Evolutionary conservation across 2,888 invertebrate species (phyloP).

Genomic region (Leptogaster cylindrica): DNA sequence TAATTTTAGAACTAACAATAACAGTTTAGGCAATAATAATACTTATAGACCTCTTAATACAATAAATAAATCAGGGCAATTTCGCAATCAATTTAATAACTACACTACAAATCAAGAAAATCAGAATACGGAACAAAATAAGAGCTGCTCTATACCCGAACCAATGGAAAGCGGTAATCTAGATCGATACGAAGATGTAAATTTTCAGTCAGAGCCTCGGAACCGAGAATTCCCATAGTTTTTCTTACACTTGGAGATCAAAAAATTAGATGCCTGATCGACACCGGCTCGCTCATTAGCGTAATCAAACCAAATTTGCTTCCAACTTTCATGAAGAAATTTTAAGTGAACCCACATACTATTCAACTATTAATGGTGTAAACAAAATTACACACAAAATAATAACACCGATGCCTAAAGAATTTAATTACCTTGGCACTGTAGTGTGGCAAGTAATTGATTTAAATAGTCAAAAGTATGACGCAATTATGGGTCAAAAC

Average conservation of each 20-base stretch:
- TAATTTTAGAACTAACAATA: neutral
- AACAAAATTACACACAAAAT: slow-evolving; percentile 44
- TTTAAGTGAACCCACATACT: slow-evolving; percentile 22
- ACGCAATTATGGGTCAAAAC: slow-evolving; percentile 18
- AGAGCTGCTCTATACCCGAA: slow-evolving; percentile 4
- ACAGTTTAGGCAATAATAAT: slow-evolving; percentile 3
- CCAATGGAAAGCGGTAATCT: slow-evolving; percentile 25
- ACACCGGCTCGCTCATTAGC: slow-evolving; percentile 11
- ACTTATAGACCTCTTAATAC: no score
- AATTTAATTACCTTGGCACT: slow-evolving; percentile 42
- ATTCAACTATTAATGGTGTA: slow-evolving; percentile 43
- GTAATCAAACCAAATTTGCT: slow-evolving; percentile 21
- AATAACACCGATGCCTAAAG: slow-evolving; percentile 42
- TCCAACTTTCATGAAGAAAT: neutral
- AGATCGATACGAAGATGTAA: slow-evolving; percentile 14
- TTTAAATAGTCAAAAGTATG: slow-evolving; percentile 19
- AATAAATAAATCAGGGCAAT: neutral
- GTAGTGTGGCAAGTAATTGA: slow-evolving; percentile 41
- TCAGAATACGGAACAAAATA: slow-evolving; percentile 18
- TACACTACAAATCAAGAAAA: neutral
- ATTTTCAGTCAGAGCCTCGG: slow-evolving; percentile 37
- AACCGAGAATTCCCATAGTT: slow-evolving; percentile 23
- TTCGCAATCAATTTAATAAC: slow-evolving; percentile 18
- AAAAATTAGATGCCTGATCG: slow-evolving; percentile 26
- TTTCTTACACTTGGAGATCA: neutral